Evolutionary conservation across 2,888 invertebrate genomes (phyloP), one percentile per base, ranked within the genome.

Genomic region (Agrochola lota): DNA sequence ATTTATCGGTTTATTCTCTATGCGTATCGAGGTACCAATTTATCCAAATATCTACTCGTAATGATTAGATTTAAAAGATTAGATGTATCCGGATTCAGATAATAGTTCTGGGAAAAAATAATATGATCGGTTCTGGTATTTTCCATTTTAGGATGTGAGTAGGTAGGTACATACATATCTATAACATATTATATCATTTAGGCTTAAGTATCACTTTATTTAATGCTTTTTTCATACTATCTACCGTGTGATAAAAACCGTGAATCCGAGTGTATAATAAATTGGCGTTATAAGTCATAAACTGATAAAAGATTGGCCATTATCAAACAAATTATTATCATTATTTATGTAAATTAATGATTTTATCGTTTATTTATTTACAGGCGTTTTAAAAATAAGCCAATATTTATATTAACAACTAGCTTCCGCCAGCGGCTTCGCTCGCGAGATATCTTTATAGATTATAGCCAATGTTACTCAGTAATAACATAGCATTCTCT

Each of bases 31-130:
- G n/a, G 26, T 67, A 49, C 8, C 9, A 35, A 35, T 35, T 35
- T 35, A 35, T 35, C 35, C 26, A 40, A 9, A 17, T n/a, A 49
- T 30, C 3, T 46, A 46, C 77, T n/a, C 23, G 49, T 57, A 55
- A 63, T 43, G 77, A 85, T 83, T 85, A 73, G 77, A 77, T 69
- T 55, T 1, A 63, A 64, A n/a, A 55, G 80, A 78, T 80, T 64
- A 83, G 83, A 83, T 78, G 71, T 71, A 59, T 85, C 75, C 15
- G 12, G 20, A 67, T 71, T n/a, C 7, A n/a, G n/a, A 63, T 66
- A 59, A 66, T 75, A 74, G 59, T 57, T 55, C 68, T 59, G 26
- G 17, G 26, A 59, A 75, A 81, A 40, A 20, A 23, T 57, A 52
- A 52, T 55, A 23, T 77, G 40, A 80, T 80, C n/a, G 57, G 26